These are phyloP conservation scores for Atopsyche davidsoni DNA, from an alignment of 1,140 invertebrate species.

Conservation along the genomic window DNA sequence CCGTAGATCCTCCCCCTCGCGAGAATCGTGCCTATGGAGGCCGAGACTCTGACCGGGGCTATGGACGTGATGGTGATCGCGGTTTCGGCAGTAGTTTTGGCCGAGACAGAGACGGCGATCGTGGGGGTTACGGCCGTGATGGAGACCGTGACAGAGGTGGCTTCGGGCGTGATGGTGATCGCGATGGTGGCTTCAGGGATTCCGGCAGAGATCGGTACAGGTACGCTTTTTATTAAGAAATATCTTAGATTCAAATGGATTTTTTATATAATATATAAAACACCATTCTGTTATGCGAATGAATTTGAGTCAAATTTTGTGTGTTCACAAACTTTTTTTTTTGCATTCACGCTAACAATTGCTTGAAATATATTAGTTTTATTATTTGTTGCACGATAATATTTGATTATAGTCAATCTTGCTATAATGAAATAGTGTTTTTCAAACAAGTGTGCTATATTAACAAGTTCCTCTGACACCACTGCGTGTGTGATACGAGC, in stretches of 20 bases:
- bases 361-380: too few species aligned
- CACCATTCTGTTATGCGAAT: too few species aligned
- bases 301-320: too few species aligned
- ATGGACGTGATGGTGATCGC: conserved; percentile 23
- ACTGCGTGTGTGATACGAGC: conserved; percentile 4
- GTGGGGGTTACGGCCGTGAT: conserved; percentile 33
- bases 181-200: conserved; percentile 33
- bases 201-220: conserved; percentile 16
- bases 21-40: conserved; percentile 42
- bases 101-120: conserved; percentile 37
- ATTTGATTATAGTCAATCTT: too few species aligned
- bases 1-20: conserved; percentile 34
- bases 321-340: too few species aligned
- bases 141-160: conserved; percentile 38
- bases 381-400: too few species aligned
- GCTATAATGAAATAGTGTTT: not conserved
- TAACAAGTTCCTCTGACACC: conserved; percentile 14
- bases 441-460: conserved; percentile 8
- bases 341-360: too few species aligned
- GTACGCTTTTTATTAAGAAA: too few species aligned
- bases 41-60: conserved; percentile 43
- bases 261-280: too few species aligned
- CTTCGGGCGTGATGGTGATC: conserved; percentile 35
- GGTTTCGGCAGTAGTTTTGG: conserved; percentile 23
- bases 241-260: too few species aligned